Evolutionary conservation across 2,113 vertebrate genomes (phyloP).

Genomic region (Morphnarchus princeps): DNA sequence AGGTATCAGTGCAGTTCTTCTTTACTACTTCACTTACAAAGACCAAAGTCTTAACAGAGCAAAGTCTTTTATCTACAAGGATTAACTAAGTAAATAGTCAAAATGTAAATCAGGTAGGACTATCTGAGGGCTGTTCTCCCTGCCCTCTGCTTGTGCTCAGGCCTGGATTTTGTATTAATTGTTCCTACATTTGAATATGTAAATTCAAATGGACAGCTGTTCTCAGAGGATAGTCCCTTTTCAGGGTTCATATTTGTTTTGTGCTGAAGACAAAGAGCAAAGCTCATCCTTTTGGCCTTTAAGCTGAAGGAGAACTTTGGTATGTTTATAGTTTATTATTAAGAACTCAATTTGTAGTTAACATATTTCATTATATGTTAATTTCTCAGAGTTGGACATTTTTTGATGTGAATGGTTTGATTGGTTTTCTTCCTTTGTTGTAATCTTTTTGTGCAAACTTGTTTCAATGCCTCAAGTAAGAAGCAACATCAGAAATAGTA

Average conservation of each 20-base stretch:
- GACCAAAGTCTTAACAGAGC: background rate
- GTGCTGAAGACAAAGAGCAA: background rate
- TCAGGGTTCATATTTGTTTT: background rate
- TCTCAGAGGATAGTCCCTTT: background rate
- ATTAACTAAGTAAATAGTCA: background rate
- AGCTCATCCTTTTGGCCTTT: background rate
- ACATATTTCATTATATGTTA: background rate
- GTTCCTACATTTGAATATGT: background rate
- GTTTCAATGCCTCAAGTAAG: background rate
- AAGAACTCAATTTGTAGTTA: background rate
- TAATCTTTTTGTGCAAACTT: background rate
- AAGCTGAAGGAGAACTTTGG: background rate
- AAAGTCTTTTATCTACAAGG: background rate
- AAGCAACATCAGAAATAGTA: background rate
- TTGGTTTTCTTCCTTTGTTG: background rate
- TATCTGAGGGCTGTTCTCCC: background rate
- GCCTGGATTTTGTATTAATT: background rate
- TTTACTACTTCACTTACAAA: background rate
- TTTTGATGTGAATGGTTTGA: background rate
- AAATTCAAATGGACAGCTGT: background rate
- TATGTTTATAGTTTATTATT: background rate
- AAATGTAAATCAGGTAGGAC: background rate
- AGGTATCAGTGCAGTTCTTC: slow-evolving; percentile 47
- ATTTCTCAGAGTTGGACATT: background rate
- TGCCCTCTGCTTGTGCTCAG: background rate